phyloP scores from a whole-genome alignment of 2,888 invertebrate genomes.

The Sarcophaga variegata region DNA sequence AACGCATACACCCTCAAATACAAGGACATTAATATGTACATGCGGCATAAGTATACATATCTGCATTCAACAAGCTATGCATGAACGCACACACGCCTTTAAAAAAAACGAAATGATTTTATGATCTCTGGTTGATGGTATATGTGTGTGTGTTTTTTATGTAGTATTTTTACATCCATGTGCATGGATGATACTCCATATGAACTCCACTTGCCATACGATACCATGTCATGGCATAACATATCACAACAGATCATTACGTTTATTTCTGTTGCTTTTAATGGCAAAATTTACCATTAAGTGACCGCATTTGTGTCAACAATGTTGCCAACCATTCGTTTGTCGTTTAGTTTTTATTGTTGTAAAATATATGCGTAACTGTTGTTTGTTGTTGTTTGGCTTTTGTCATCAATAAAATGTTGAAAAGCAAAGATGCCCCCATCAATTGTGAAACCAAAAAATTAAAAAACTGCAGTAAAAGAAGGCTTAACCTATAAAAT shows the following conservation, averaged over 20 bases:
- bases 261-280: slow-evolving; percentile 66
- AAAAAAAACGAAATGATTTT: not conserved
- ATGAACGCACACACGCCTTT: slow-evolving; percentile 38
- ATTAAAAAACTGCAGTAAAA: not conserved
- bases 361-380: not conserved
- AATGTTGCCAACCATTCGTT: slow-evolving; percentile 48
- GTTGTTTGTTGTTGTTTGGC: not conserved
- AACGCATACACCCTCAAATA: not conserved
- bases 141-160: not conserved
- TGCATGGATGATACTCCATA: no score
- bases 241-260: not conserved
- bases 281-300: slow-evolving; percentile 76
- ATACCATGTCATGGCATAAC: not conserved
- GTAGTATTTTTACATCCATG: not conserved
- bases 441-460: slow-evolving; percentile 15
- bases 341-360: slow-evolving; percentile 3
- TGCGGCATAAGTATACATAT: no score
- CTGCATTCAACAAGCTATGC: no score
- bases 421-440: not conserved
- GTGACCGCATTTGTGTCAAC: slow-evolving; percentile 76
- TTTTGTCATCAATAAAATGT: slow-evolving; percentile 52
- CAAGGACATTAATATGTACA: not conserved
- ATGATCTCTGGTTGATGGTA: not conserved
- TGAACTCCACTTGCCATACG: no score
- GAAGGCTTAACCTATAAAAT: slow-evolving; percentile 17